Base-by-base conservation (phyloP, 2,888 invertebrate species). In the Netelia virgata region DNA sequence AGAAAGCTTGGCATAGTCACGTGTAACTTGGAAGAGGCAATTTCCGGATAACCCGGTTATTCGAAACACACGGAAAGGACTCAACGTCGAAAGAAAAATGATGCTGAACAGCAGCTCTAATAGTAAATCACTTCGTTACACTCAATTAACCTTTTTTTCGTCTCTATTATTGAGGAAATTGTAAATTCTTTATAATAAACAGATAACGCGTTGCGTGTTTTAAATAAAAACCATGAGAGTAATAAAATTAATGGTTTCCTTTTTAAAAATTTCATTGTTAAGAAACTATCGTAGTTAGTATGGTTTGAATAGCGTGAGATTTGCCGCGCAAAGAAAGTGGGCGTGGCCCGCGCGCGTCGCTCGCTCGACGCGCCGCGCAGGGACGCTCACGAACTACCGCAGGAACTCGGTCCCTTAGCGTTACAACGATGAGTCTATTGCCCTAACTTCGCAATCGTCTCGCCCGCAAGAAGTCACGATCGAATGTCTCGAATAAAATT, bases 21-120 rank as follows among this genome's bases (percentile, higher is more conserved):
- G 81, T 55, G 64, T 59, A 68, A 59, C 59, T 61, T 72, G 20
- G 41, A 70, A 64, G 50, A 70, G 66, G 23, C 64, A 47, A 82
- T 76, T 82, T 82, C 68, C 68, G 59, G 72, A 41, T 70, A 28
- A 64, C 36, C 59, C 50, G 28, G 28, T 69, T 68, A 66, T 43
- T 59, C 55, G 10, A 10, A 41, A 28, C 1, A n/a, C 53, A 47
- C 41, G 9, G 6, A 50, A 28, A 55, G 5, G 10, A 53, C 16
- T 14, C 11, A 66, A 41, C 47, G 53, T 64, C 14, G 10, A 41
- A 36, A 43, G 41, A 75, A 66, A 55, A 55, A 75, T 43, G 18
- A 64, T 18, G 43, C 5, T 18, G 11, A 64, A 64, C 16, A 2
- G 11, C 18, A 43, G 9, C 57, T 14, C 10, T n/a, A n/a, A 5